Evolutionary conservation across 2,888 invertebrate species (phyloP), one percentile per base, ranked within the genome.

Genomic region (Petrolisthes cinctipes): DNA sequence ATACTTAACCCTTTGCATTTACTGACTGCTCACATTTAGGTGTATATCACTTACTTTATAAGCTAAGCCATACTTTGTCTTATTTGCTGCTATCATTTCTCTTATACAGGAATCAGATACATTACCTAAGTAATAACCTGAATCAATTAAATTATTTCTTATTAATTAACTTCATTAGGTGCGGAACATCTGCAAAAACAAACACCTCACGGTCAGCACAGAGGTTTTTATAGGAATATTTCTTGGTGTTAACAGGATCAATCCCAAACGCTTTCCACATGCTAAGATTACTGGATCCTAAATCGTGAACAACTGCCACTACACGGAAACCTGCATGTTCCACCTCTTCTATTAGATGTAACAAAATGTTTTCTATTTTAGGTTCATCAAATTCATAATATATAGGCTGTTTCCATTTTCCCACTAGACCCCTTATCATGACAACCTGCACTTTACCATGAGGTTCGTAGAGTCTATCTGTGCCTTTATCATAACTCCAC

Each of bases 141-240:
- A 82, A 82, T 82, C 51, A 57, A 51, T 53, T 51, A 82, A 82
- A 82, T 82, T 66, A 68, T 82, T 66, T 51, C 51, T 82, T 20
- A n/a, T n/a, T n/a, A n/a, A 66, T 82, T n/a, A 82, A 57, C 56
- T 79, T 79, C 14, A 79, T 14, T 17, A 79, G 54, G 20, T 79
- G 53, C 53, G 79, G 79, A 0, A 54, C 79, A 57, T 79, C 79
- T 14, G 54, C 79, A 79, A 53, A 79, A n/a, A 79, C 79, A 79
- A 37, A 79, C 20, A 56, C 54, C 4, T 79, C 37, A 9, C 79
- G 53, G n/a, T 54, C 79, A 53, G 79, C 79, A 53, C 54, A 17
- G 51, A 54, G 79, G 51, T 79, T 79, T 51, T 79, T 9, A 53
- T 53, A 9, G 17, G 79, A 79, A 9, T 5, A 9, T 5, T 79